Percentiles rank a stretch among this genome's conserved stretches.
phyloP scores from a whole-genome alignment of 2,888 invertebrate genomes.

The Drosophila rubida region DNA sequence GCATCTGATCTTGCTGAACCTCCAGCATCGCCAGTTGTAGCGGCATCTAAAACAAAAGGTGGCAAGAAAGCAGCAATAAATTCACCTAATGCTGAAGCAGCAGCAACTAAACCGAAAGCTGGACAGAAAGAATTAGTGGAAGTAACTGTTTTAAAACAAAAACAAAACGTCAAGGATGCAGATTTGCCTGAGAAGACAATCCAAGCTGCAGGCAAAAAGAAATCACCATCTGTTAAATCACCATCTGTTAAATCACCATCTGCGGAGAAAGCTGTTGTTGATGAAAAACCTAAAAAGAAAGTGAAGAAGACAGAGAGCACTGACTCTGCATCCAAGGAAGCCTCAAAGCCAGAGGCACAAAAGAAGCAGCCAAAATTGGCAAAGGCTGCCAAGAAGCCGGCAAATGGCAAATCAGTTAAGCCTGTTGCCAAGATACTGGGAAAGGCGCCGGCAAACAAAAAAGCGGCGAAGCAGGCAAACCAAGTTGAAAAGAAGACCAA shows the following conservation, averaged over 20 bases:
- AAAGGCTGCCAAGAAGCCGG: constrained; percentile 9
- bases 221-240: neutral
- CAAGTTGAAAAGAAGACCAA: constrained; percentile 29
- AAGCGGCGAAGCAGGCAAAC: neutral
- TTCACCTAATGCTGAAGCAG: neutral
- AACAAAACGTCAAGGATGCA: constrained; percentile 5
- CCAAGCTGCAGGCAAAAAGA: neutral
- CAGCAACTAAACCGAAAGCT: constrained; percentile 1
- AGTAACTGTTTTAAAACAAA: neutral
- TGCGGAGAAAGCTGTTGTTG: neutral
- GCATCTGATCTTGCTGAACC: neutral
- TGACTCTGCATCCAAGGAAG: neutral
- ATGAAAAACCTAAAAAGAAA: constrained; percentile 7
- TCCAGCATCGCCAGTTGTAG: neutral
- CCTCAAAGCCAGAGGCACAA: neutral
- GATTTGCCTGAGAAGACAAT: neutral
- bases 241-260: neutral
- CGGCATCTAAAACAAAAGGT: neutral
- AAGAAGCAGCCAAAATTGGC: constrained; percentile 16
- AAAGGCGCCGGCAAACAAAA: constrained; percentile 6
- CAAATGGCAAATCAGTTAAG: constrained; percentile 8
- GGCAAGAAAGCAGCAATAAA: neutral
- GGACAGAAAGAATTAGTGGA: neutral
- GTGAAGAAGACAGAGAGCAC: neutral
- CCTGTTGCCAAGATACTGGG: constrained; percentile 19